These are phyloP conservation scores for Serrognathus titanus DNA, from an alignment of 2,888 invertebrate species.

Conservation along the genomic window DNA sequence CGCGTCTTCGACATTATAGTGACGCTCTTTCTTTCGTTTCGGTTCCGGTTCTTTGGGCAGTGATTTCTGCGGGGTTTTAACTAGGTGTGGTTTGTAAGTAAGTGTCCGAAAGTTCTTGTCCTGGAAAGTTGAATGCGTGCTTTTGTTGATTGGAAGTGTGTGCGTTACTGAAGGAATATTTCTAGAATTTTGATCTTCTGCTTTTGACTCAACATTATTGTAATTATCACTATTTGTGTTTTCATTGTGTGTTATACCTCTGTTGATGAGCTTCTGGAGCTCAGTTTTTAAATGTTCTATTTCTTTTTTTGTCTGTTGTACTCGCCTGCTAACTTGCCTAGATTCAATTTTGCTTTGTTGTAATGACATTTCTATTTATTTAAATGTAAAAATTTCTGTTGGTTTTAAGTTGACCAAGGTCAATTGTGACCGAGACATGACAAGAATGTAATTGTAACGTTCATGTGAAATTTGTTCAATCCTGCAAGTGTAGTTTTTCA, in stretches of 20 bases:
- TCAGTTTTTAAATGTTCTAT: constrained; percentile 42
- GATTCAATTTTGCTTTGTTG: constrained; percentile 9
- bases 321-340: constrained; percentile 26
- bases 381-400: too few relatives aligned
- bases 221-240: constrained; percentile 1
- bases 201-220: constrained; percentile 2
- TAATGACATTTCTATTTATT: constrained; percentile 15
- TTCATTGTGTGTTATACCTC: constrained; percentile 24
- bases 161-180: neutral
- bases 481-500: too few relatives aligned
- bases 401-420: too few relatives aligned
- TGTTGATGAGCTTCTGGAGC: constrained; percentile 39
- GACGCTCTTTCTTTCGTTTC: constrained; percentile 26
- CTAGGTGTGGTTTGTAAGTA: too few relatives aligned
- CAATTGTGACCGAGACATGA: too few relatives aligned
- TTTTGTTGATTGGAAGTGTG: neutral
- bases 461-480: too few relatives aligned
- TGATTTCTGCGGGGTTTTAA: too few relatives aligned
- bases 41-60: constrained; percentile 11
- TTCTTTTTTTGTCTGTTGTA: constrained; percentile 38
- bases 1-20: constrained; percentile 53
- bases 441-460: too few relatives aligned
- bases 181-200: constrained; percentile 3
- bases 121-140: neutral
- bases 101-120: neutral